Base-by-base conservation (phyloP, 1,140 invertebrate genomes). In the Eumaeus atala region DNA sequence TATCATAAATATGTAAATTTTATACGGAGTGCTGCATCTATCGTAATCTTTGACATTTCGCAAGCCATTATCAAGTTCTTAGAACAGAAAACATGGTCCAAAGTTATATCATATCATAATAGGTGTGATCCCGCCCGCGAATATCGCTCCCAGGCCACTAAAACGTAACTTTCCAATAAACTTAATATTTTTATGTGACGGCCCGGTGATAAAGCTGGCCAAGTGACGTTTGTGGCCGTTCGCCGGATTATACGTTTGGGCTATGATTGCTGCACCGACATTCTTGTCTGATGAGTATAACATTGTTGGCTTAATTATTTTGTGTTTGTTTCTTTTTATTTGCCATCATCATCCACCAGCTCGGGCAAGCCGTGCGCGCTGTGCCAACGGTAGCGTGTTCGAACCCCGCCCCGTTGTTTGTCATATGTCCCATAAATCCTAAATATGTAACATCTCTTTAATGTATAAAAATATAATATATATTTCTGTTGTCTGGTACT, bases 151-250 rank as follows among this genome's bases (percentile, higher is more conserved):
- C 63, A 47, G 54, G 48, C 64, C 65, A 70, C 64, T 77, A 70
- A 68, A 70, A 59, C 61, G 62, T 64, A 70, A 72, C 60, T 72
- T 70, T 70, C 70, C 62, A 66, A 84, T 84, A 81, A 84, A 84
- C 56, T 81, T 75, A 72, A 84, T 79, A 77, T 73, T 72, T 83
- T 84, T 84, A 84, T 76, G 80, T 60, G 76, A 75, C 65, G 62
- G 72, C 38, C 58, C 9, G 64, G 66, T 52, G 63, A 66, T 81
- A 74, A 81, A 78, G 72, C 65, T 61, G 57, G 62, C 58, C 62
- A 28, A 57, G 56, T 66, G 69, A 72, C 70, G 52, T 73, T 73
- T 71, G 64, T 70, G 70, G 66, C 66, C 58, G 70, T 77, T 77
- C 69, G 64, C 57, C 58, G 66, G 74, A 78, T 66, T 68, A 66